A percentile compares a stretch with the other conserved stretches of the same genome.
These are phyloP conservation scores for Catharus bicknelli DNA, from an alignment of 2,113 vertebrate species.

Conservation along the genomic window DNA sequence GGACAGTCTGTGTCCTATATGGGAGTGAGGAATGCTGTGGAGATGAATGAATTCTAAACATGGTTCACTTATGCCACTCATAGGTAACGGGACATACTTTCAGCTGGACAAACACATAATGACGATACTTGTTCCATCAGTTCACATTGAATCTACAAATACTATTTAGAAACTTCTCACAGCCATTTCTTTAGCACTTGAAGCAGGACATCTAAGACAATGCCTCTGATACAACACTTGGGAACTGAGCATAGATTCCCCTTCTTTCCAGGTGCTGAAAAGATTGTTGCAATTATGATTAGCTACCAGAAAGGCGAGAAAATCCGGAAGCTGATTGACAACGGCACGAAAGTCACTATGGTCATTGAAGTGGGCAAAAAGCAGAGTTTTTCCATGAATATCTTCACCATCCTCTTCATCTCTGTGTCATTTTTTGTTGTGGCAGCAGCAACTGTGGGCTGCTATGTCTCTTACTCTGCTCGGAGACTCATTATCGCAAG, in stretches of 20 bases:
- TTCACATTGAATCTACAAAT: background rate
- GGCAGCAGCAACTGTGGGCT: conserved; percentile 83
- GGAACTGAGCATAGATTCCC: background rate
- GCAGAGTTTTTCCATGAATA: conserved; percentile 80
- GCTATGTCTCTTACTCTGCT: conserved; percentile 87
- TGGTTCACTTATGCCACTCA: background rate
- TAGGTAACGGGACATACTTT: background rate
- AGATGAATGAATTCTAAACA: background rate
- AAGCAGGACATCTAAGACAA: background rate
- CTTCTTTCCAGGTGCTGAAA: conserved; percentile 77
- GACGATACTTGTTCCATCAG: background rate
- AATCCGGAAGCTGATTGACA: conserved; percentile 69
- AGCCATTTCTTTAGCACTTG: background rate
- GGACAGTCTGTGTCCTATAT: background rate
- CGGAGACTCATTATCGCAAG: conserved; percentile 77
- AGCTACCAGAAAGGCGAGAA: conserved; percentile 79
- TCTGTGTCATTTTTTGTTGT: conserved; percentile 86
- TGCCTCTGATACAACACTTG: background rate
- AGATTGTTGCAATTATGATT: conserved; percentile 86
- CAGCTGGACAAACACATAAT: background rate
- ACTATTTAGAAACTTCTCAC: background rate
- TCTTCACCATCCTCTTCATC: conserved; percentile 87
- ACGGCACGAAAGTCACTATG: conserved; percentile 78
- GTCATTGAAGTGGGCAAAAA: conserved; percentile 84
- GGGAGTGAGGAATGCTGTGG: background rate